Evolutionary conservation across 2,888 invertebrate genomes (phyloP).

Genomic region (Thecocarcelia acutangulata): DNA sequence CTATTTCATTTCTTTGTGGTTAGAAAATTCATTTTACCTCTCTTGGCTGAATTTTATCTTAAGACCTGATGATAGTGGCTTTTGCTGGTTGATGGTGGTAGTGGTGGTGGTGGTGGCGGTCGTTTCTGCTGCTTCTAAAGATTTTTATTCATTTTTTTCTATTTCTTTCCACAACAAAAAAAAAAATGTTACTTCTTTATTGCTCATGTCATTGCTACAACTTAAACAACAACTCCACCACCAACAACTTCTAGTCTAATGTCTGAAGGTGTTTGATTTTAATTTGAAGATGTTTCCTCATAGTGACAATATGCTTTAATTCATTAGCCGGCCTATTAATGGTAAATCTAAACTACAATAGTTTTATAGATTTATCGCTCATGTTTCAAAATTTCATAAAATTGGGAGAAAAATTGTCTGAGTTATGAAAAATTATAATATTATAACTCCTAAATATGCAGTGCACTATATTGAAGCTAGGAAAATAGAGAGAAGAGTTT

Average conservation of each 20-base stretch:
- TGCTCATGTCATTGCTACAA: conserved; percentile 63
- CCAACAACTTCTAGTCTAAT: conserved; percentile 12
- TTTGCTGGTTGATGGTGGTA: conserved; percentile 1
- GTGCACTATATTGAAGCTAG: too few species aligned
- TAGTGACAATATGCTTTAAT: conserved; percentile 36
- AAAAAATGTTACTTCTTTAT: conserved; percentile 63
- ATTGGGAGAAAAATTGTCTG: too few species aligned
- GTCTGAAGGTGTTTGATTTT: conserved; percentile 33
- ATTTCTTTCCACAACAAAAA: conserved; percentile 2
- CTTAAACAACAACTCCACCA: conserved; percentile 30
- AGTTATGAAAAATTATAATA: too few species aligned
- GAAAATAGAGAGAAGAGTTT: too few species aligned
- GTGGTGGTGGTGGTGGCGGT: conserved; percentile 15
- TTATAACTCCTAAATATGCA: too few species aligned
- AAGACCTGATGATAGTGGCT: conserved; percentile 25
- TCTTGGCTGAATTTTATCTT: conserved; percentile 26
- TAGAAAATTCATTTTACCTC: conserved; percentile 20
- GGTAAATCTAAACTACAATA: too few species aligned
- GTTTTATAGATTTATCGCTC: too few species aligned
- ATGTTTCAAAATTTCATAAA: too few species aligned
- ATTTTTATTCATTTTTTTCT: conserved; percentile 12
- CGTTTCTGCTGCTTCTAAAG: conserved; percentile 19
- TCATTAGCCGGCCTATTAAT: neutral
- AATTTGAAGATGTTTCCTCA: conserved; percentile 60
- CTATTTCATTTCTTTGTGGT: conserved; percentile 29